phyloP scores from a whole-genome alignment of 1,140 invertebrate species.

The Stenopsyche tienmushanensis region DNA sequence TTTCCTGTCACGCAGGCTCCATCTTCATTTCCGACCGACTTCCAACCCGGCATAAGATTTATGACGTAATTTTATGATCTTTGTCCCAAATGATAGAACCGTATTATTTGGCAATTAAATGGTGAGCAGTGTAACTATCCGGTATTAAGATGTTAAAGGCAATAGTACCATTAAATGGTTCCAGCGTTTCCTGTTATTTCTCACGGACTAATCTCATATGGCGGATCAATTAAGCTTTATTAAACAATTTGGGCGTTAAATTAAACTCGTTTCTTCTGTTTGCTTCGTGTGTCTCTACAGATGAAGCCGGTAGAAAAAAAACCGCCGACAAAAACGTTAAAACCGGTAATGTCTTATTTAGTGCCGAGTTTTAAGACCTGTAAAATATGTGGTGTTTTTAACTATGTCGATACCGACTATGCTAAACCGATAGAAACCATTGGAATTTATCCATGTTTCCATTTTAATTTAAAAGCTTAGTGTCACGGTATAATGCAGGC shows the following conservation, averaged over 20 bases:
- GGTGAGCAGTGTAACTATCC: constrained; percentile 1
- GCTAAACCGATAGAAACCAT: too few species aligned
- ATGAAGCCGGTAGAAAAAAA: neutral
- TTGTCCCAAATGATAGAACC: constrained; percentile 6
- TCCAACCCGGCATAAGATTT: neutral
- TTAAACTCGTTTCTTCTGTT: neutral
- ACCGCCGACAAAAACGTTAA: neutral
- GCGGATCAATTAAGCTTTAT: constrained; percentile 27
- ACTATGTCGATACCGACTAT: neutral
- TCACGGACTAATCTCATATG: constrained; percentile 9
- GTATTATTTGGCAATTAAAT: constrained; percentile 24
- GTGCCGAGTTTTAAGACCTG: neutral
- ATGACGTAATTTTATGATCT: constrained; percentile 14
- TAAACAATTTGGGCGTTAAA: constrained; percentile 25
- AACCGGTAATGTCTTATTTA: constrained; percentile 27
- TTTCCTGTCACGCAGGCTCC: constrained; percentile 10
- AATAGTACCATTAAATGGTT: too few species aligned
- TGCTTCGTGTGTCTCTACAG: neutral
- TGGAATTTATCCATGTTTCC: too few species aligned
- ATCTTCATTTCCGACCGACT: constrained; percentile 4
- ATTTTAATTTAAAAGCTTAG: too few species aligned
- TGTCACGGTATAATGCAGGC: neutral
- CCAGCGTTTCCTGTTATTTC: constrained; percentile 22
- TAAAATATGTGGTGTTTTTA: neutral
- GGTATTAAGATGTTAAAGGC: constrained; percentile 19